Percentiles rank a stretch among this genome's conserved stretches.
These are phyloP conservation scores for Glaucidium brasilianum DNA, from an alignment of 2,113 vertebrate genomes.

Conservation along the genomic window DNA sequence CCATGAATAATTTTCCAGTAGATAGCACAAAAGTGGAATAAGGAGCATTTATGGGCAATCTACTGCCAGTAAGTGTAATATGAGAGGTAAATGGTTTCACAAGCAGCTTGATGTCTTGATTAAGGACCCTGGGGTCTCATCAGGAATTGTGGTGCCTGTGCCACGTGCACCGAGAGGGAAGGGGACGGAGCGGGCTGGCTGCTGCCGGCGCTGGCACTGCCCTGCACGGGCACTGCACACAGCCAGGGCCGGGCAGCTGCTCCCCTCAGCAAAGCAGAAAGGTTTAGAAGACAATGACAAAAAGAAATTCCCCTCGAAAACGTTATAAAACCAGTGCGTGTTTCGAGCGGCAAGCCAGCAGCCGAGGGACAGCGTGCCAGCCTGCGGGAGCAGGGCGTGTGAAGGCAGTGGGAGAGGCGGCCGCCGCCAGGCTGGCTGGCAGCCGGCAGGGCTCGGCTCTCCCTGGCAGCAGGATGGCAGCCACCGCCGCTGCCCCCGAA, in stretches of 20 bases:
- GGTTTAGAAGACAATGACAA: not conserved
- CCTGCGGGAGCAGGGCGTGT: not conserved
- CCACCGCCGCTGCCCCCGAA: rapidly evolving
- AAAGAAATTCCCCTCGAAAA: not conserved
- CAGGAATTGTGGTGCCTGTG: rapidly evolving
- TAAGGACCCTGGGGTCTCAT: not conserved
- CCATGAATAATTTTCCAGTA: not conserved
- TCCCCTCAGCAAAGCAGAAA: not conserved
- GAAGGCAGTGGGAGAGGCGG: not conserved
- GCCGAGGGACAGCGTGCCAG: rapidly evolving
- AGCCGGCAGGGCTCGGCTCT: not conserved
- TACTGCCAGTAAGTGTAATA: not conserved
- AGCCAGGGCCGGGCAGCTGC: not conserved
- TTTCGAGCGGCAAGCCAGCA: rapidly evolving
- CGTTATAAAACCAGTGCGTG: rapidly evolving
- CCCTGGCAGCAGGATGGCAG: not conserved
- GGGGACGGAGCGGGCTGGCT: not conserved
- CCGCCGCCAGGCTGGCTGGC: rapidly evolving
- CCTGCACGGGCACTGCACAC: not conserved
- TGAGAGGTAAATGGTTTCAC: not conserved
- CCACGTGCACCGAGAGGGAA: rapidly evolving
- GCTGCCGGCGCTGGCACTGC: rapidly evolving
- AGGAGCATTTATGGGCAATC: not conserved
- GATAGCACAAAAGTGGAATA: not conserved
- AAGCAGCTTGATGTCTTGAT: not conserved